Conservation (phyloP, 2,888 invertebrate genomes). For the Coremacera marginata region DNA sequence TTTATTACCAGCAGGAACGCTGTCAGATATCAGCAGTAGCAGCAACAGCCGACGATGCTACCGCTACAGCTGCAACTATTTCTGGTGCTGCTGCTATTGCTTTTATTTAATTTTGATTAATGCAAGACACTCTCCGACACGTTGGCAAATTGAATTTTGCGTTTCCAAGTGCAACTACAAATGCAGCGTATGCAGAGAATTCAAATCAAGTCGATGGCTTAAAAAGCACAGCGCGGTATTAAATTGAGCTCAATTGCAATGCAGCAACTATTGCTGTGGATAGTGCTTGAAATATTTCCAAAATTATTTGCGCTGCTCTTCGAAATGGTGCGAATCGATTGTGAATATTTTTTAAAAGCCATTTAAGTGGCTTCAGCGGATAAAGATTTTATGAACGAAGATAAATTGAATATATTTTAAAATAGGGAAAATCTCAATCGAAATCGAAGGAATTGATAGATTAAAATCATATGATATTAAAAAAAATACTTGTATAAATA, state of each 20-base stretch:
- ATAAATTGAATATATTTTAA: too few species aligned
- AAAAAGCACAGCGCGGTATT: background rate
- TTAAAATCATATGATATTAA: too few species aligned
- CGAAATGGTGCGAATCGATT: background rate
- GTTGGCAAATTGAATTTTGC: slow-evolving; percentile 45
- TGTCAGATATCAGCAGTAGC: background rate
- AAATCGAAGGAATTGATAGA: too few species aligned
- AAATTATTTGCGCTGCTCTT: too few species aligned
- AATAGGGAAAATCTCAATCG: too few species aligned
- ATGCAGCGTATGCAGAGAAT: background rate
- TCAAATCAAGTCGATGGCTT: slow-evolving; percentile 1
- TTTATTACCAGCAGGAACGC: background rate
- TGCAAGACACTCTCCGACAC: slow-evolving; percentile 38
- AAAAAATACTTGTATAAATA: too few species aligned
- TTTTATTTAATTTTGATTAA: slow-evolving; percentile 43
- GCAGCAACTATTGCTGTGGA: too few species aligned
- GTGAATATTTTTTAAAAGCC: background rate
- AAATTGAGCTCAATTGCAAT: too few species aligned
- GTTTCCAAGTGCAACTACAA: slow-evolving; percentile 32
- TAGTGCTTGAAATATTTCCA: too few species aligned
- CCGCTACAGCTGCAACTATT: background rate
- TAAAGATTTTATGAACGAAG: too few species aligned
- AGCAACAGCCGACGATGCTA: background rate
- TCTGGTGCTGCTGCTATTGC: background rate
- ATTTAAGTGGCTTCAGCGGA: background rate